phyloP scores from a whole-genome alignment of 2,797 vertebrate species.

The Galagoides demidoff region DNA sequence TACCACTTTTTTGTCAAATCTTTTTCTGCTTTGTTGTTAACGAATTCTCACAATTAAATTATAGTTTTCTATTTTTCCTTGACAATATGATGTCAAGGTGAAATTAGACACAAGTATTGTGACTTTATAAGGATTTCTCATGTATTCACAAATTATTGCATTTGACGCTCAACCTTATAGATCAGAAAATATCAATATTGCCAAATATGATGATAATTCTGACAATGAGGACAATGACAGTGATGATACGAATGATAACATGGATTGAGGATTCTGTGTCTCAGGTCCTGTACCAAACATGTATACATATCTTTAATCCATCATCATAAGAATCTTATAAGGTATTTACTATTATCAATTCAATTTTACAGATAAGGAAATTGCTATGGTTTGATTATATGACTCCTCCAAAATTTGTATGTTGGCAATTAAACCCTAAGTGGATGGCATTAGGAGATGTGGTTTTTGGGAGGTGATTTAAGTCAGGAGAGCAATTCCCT shows the following conservation, averaged over 20 bases:
- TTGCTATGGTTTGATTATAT: not conserved
- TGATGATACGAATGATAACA: not conserved
- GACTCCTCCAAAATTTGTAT: not conserved
- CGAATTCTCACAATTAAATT: not conserved
- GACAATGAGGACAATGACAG: not conserved
- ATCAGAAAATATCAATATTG: not conserved
- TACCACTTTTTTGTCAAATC: not conserved
- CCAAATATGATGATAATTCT: not conserved
- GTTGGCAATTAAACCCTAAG: not conserved
- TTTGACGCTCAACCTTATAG: not conserved
- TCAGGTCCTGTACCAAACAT: not conserved
- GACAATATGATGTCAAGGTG: not conserved
- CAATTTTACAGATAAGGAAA: not conserved
- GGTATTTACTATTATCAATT: not conserved
- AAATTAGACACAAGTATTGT: constrained; percentile 2
- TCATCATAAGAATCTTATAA: not conserved
- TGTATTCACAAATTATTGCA: not conserved
- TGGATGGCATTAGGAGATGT: not conserved
- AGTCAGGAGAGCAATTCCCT: not conserved
- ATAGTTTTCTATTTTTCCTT: constrained; percentile 33
- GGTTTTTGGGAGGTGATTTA: not conserved
- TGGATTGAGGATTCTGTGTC: not conserved
- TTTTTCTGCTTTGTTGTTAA: not conserved
- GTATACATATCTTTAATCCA: not conserved
- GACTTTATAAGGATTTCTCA: not conserved